These are phyloP conservation scores for Thymelicus sylvestris DNA, from an alignment of 2,888 invertebrate genomes.

Conservation along the genomic window DNA sequence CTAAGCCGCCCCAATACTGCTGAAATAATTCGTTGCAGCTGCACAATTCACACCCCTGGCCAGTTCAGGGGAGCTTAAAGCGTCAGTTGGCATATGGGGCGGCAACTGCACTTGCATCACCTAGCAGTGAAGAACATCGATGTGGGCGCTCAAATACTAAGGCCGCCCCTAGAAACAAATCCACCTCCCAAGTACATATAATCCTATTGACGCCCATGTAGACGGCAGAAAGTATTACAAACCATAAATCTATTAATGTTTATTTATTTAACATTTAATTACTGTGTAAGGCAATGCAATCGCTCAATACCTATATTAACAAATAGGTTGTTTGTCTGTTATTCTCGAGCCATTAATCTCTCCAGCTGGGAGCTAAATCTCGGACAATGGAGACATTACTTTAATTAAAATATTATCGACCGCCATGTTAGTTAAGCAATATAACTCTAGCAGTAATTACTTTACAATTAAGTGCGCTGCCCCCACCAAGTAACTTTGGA, in stretches of 20 bases:
- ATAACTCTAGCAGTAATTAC: slow-evolving; percentile 14
- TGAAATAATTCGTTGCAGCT: too few relatives aligned
- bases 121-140: too few relatives aligned
- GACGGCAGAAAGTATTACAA: background rate
- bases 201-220: background rate
- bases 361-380: slow-evolving; percentile 25
- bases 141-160: too few relatives aligned
- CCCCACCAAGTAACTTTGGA: too few relatives aligned
- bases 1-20: too few relatives aligned
- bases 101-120: too few relatives aligned
- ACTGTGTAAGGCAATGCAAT: background rate
- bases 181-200: background rate
- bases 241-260: background rate
- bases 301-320: slow-evolving; percentile 2
- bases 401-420: slow-evolving; percentile 33
- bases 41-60: too few relatives aligned
- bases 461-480: slow-evolving; percentile 15
- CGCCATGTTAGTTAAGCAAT: slow-evolving; percentile 4
- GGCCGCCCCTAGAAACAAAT: too few relatives aligned
- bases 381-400: slow-evolving; percentile 33
- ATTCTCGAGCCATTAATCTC: slow-evolving; percentile 26
- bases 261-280: background rate
- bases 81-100: too few relatives aligned
- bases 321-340: slow-evolving; percentile 23
- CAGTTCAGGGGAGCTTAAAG: too few relatives aligned